Evolutionary conservation across 2,888 invertebrate genomes (phyloP).

Genomic region (Temnothorax rugatulus): DNA sequence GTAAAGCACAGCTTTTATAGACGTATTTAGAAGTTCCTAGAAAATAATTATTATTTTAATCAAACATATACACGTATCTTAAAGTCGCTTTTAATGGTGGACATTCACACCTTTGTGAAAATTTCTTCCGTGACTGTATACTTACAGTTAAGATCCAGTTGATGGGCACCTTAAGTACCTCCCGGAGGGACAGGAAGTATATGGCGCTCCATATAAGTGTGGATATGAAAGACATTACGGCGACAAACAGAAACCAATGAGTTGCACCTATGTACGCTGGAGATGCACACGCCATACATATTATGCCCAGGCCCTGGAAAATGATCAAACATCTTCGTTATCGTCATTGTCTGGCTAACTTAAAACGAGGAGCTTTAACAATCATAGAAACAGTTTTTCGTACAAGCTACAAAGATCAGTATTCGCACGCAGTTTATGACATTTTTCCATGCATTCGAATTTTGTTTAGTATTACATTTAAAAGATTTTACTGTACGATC

Average conservation of each 20-base stretch:
- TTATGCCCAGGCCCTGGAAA: constrained; percentile 93
- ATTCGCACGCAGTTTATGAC: neutral
- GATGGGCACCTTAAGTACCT: constrained; percentile 92
- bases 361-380: neutral
- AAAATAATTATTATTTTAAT: constrained; percentile 79
- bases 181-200: constrained; percentile 93
- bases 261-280: constrained; percentile 89
- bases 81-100: neutral
- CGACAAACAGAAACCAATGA: constrained; percentile 95
- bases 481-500: neutral
- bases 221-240: constrained; percentile 93
- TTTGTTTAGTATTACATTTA: neutral
- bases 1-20: constrained; percentile 90
- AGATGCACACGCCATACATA: constrained; percentile 94
- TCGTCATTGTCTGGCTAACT: neutral
- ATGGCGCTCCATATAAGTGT: constrained; percentile 94
- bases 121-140: constrained; percentile 59
- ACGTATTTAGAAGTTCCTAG: constrained; percentile 94
- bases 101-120: neutral
- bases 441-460: neutral
- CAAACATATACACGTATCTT: neutral
- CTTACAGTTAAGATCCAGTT: constrained; percentile 95
- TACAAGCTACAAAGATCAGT: neutral
- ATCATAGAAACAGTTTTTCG: neutral
- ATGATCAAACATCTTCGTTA: constrained; percentile 67